Conservation (phyloP, 2,113 vertebrate genomes). For the Capricornis sumatraensis region DNA sequence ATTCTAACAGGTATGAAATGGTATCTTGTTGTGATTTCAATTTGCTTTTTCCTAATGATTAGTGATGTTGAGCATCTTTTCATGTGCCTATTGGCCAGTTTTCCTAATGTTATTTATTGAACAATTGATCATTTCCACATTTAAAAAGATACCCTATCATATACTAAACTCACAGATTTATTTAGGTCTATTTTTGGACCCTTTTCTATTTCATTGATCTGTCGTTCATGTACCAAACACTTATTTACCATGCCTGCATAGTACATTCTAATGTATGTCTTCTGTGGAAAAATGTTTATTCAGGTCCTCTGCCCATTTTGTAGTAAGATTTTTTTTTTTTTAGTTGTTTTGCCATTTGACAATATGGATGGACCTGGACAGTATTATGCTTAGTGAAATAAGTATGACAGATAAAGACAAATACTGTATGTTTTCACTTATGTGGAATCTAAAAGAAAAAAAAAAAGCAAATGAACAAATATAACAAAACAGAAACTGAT, state of each 20-base stretch:
- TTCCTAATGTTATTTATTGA: background rate
- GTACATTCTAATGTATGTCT: background rate
- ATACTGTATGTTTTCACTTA: background rate
- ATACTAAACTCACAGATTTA: background rate
- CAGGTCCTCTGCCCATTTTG: background rate
- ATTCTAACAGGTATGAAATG: background rate
- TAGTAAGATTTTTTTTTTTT: background rate
- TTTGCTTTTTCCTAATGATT: background rate
- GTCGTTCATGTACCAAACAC: background rate
- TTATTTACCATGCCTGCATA: background rate
- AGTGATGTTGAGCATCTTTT: background rate
- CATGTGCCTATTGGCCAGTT: background rate
- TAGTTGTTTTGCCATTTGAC: background rate
- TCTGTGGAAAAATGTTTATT: background rate
- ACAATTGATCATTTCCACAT: background rate
- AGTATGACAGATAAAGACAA: background rate
- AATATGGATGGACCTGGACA: background rate
- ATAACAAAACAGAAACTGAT: background rate
- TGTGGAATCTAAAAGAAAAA: background rate
- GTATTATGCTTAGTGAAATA: background rate
- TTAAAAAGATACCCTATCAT: background rate
- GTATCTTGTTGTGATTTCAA: background rate
- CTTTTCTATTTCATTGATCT: background rate
- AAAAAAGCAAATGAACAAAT: background rate
- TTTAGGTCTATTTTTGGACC: background rate